Base-by-base conservation (phyloP, 2,113 vertebrate species). In the Sander lucioperca region DNA sequence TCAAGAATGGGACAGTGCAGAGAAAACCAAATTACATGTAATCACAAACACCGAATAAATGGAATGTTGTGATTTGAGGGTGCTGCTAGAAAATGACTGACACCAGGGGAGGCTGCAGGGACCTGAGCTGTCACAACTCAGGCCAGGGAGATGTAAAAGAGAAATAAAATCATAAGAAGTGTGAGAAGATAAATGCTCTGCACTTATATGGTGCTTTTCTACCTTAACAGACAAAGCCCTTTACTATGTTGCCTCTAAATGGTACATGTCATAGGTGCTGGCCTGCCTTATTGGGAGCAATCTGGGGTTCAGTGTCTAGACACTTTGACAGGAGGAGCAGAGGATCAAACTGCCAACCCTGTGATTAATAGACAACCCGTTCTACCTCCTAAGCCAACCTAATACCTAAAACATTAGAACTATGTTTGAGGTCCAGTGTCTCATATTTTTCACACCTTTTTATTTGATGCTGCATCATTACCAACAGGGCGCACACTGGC, bases 1-100 rank as follows among this genome's bases (percentile, higher is more conserved):
- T 91, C 89, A 86, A 84, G 75, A 71, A 70, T 68, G 80, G 86
- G 85, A 92, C 85, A 87, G 85, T 74, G 74, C 65, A 79, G 80
- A 83, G 72, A 88, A 90, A 91, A 86, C 33, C 80, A 90, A 85
- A 90, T 89, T 83, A 84, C 80, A 82, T 86, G 79, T 76, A 74
- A 89, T 92, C 83, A 88, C 84, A 86, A 87, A 90, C 88, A 88
- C 6, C 4, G 56, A 82, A 92, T 85, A 90, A 91, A 93, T 86
- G 84, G 79, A 80, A 86, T 77, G 88, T 74, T 88, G 83, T 80
- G 85, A 93, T 86, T 77, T 58, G 57, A 82, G 71, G 84, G 77
- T 75, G 83, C 70, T 72, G 68, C 80, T 77, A 77, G 50, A 85
- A 86, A 86, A 86, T 88, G 84, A 88, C 64, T 84, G 90, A 91